A percentile compares a stretch with the other conserved stretches of the same genome.
Evolutionary conservation across 2,113 vertebrate species (phyloP).

Genomic region (Prunella himalayana): DNA sequence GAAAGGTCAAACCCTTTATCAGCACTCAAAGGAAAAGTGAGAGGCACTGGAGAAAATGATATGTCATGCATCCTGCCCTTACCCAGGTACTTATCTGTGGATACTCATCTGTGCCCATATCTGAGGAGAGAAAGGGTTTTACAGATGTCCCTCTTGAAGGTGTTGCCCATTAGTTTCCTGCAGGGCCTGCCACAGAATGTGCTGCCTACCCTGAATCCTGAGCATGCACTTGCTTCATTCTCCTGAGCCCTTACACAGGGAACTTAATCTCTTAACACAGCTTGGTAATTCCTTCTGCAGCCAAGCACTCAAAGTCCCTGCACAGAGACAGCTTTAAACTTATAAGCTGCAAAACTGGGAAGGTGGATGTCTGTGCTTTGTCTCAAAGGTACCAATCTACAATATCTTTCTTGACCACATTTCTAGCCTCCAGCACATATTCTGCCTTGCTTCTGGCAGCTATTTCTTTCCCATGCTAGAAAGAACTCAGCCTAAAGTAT

Average conservation of each 20-base stretch:
- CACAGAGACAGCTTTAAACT: not conserved
- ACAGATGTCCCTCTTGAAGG: not conserved
- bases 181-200: not conserved
- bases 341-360: not conserved
- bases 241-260: not conserved
- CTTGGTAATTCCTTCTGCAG: not conserved
- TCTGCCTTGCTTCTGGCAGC: not conserved
- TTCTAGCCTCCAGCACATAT: not conserved
- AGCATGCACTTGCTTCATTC: not conserved
- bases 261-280: not conserved
- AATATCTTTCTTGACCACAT: not conserved
- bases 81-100: not conserved
- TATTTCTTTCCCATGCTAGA: not conserved
- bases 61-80: not conserved
- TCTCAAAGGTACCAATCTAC: not conserved
- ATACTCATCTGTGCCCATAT: not conserved
- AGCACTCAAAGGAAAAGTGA: not conserved
- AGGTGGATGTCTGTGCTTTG: not conserved
- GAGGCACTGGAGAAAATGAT: not conserved
- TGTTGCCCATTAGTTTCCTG: not conserved
- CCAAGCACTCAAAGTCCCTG: not conserved
- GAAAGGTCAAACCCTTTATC: not conserved
- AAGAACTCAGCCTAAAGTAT: not conserved
- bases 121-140: not conserved
- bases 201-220: not conserved